Percentiles rank a stretch among this genome's conserved stretches.
Evolutionary conservation across 2,888 invertebrate species (phyloP).

Genomic region (Acleris cristana): DNA sequence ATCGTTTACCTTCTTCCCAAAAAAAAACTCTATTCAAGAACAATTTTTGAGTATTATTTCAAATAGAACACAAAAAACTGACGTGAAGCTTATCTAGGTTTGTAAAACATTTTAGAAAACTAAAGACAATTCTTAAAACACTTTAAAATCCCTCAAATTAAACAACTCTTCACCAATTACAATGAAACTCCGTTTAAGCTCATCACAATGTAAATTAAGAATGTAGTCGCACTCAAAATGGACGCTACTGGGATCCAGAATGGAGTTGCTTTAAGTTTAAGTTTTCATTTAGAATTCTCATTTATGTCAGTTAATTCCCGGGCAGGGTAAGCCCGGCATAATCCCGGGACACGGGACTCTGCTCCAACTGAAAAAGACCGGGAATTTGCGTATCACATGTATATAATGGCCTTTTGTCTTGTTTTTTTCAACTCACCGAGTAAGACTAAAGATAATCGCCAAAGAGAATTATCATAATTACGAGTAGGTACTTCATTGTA

Average conservation of each 20-base stretch:
- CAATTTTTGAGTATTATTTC: no score
- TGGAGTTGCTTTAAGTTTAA: conserved; percentile 29
- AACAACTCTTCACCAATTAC: background rate
- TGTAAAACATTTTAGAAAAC: no score
- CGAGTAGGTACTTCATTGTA: no score
- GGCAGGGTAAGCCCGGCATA: conserved; percentile 16
- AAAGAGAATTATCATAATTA: no score
- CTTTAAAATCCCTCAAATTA: background rate
- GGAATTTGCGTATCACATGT: conserved; percentile 7
- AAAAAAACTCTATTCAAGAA: no score
- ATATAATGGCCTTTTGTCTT: conserved; percentile 7
- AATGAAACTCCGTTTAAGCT: background rate
- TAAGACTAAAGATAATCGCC: background rate
- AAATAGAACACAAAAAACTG: no score
- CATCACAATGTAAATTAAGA: conserved; percentile 26
- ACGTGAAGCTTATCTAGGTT: no score
- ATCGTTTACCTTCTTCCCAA: no score
- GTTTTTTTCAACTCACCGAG: background rate
- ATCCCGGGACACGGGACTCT: conserved; percentile 22
- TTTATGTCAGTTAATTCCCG: conserved; percentile 28
- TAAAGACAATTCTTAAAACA: no score
- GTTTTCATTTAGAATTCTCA: conserved; percentile 35
- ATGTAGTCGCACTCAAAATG: conserved; percentile 20
- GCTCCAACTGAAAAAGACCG: conserved; percentile 9
- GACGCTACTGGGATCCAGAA: conserved; percentile 6